Evolutionary conservation across 2,113 vertebrate genomes (phyloP), one percentile per base, ranked within the genome.

Genomic region (Oncorhynchus nerka): DNA sequence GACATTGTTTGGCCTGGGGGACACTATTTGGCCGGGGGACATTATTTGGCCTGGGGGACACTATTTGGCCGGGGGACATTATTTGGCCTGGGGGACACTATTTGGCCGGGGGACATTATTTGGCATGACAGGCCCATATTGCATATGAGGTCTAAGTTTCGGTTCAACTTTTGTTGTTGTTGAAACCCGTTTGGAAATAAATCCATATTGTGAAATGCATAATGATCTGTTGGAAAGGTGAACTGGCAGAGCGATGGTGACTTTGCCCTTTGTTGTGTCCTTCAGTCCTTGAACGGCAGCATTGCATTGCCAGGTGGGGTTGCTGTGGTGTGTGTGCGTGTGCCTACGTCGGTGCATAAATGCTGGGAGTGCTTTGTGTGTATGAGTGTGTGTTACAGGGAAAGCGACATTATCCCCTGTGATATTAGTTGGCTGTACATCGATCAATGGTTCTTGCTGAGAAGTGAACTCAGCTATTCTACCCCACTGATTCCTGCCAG

Each of bases 401-500:
- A 39, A 45, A 76, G 51, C 15, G 20, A 8, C 34, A 11, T 66
- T 39, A 74, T 1, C 5, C 75, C 81, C 86, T 78, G 74, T 83
- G 86, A 89, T 85, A 74, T 55, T 30, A 30, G 64, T 24, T 4
- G 24, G 22, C 64, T 13, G 26, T 66, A 28, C 26, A 66, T n/a
- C 64, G 26, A 24, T 66, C 64, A 30, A 66, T 66, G 4, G 64
- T 6, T 30, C 64, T 22, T 24, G 26, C 26, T 66, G 24, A 4
- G 8, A 66, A 24, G 24, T 30, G 26, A 28, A 76, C 83, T 84
- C 82, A 67, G 79, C 76, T 75, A 77, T 88, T 86, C 79, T 79
- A 71, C 76, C 78, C 81, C 79, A 67, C 74, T 80, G 70, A 85
- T 75, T 79, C 83, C 83, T 48, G 74, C 16, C 67, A 28, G 62